phyloP scores from a whole-genome alignment of 2,113 vertebrate species.

The Bubalus kerabau region DNA sequence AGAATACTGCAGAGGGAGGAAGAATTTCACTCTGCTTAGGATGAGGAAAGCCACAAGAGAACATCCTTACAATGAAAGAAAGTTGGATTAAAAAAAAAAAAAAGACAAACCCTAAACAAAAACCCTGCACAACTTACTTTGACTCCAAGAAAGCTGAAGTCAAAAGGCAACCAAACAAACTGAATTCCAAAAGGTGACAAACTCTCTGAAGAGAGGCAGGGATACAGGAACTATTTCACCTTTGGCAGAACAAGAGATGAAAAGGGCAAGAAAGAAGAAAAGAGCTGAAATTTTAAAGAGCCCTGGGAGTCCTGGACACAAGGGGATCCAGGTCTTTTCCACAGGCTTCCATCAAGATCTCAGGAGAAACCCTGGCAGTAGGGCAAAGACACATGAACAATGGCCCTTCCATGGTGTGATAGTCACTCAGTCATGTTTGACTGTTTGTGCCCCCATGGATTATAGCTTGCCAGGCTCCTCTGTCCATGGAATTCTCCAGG shows the following conservation, averaged over 20 bases:
- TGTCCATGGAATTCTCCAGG: neutral
- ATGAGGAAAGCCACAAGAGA: neutral
- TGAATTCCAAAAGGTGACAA: neutral
- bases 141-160: neutral
- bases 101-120: neutral
- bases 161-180: neutral
- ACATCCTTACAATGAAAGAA: neutral
- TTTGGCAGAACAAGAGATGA: neutral
- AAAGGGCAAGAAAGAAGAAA: neutral
- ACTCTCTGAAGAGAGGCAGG: neutral
- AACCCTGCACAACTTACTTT: neutral
- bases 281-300: neutral
- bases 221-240: neutral
- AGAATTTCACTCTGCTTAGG: neutral
- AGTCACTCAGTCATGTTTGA: neutral
- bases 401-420: neutral
- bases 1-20: neutral
- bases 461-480: neutral
- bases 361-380: neutral
- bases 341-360: neutral
- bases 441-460: neutral
- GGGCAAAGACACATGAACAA: neutral
- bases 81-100: neutral
- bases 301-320: neutral
- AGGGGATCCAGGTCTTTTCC: neutral